Conservation (phyloP, 2,888 invertebrate genomes). For the Rhogogaster chlorosoma region DNA sequence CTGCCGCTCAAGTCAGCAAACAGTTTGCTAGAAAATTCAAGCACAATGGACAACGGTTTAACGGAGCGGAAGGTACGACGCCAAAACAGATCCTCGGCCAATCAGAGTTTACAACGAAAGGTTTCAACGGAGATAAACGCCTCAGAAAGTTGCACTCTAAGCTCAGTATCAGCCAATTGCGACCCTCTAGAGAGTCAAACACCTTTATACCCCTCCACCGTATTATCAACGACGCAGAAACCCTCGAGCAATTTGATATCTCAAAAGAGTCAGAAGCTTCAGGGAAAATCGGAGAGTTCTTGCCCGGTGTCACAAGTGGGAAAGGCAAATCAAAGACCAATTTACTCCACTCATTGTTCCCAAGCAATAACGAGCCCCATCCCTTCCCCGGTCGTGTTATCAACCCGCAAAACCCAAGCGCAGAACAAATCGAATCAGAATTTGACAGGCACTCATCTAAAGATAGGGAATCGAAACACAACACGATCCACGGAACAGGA, state of each 20-base stretch:
- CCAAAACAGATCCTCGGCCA: neutral
- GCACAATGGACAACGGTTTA: constrained; percentile 5
- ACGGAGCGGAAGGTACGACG: constrained; percentile 16
- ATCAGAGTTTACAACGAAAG: constrained; percentile 6
- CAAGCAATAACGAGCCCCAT: constrained; percentile 73
- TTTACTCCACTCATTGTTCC: constrained; percentile 71
- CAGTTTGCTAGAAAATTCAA: constrained; percentile 2
- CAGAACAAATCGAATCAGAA: constrained; percentile 58
- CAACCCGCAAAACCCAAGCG: constrained; percentile 53
- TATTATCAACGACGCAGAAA: constrained; percentile 24
- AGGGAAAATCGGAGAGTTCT: neutral
- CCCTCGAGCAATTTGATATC: neutral
- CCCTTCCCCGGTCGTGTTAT: constrained; percentile 67
- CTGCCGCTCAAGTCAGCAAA: constrained; percentile 48
- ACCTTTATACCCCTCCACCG: constrained; percentile 45
- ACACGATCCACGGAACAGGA: neutral
- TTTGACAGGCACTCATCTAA: constrained; percentile 57
- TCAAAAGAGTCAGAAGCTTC: constrained; percentile 15
- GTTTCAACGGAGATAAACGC: neutral
- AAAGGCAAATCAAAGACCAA: constrained; percentile 47
- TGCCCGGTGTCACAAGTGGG: neutral
- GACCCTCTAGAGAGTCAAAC: constrained; percentile 57
- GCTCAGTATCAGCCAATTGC: constrained; percentile 58
- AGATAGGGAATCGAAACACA: neutral
- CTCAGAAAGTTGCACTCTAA: constrained; percentile 54